Conservation (phyloP, 2,113 vertebrate genomes). For the Propithecus coquereli region DNA sequence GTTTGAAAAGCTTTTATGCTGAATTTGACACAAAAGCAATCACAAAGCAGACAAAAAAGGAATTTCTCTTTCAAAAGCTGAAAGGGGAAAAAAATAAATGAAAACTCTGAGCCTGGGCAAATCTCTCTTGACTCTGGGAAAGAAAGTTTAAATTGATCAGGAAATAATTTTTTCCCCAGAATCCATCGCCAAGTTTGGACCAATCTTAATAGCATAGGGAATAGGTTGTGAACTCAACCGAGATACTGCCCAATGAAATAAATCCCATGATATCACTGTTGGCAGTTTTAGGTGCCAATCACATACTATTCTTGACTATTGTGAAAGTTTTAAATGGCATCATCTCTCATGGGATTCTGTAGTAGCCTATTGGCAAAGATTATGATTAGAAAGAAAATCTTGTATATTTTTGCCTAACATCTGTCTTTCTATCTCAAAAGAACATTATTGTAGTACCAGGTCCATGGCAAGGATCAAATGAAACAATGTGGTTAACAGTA, state of each 20-base stretch:
- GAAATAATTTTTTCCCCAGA: slow-evolving; percentile 54
- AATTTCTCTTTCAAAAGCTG: slow-evolving; percentile 71
- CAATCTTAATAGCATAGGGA: slow-evolving; percentile 31
- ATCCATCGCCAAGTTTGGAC: slow-evolving; percentile 20
- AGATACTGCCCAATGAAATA: slow-evolving; percentile 44
- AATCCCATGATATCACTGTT: background rate
- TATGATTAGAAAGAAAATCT: slow-evolving; percentile 50
- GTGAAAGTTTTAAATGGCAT: slow-evolving; percentile 45
- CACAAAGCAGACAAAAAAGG: slow-evolving; percentile 72
- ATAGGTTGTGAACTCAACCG: slow-evolving; percentile 28
- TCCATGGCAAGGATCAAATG: background rate
- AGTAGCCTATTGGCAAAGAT: background rate
- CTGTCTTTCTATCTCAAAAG: slow-evolving; percentile 37
- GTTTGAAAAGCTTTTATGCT: slow-evolving; percentile 77
- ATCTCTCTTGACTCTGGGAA: slow-evolving; percentile 63
- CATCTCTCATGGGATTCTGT: background rate
- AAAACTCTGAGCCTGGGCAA: slow-evolving; percentile 31
- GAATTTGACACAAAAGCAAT: slow-evolving; percentile 79
- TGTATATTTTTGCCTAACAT: slow-evolving; percentile 17
- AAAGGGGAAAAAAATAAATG: background rate
- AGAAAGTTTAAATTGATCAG: slow-evolving; percentile 59
- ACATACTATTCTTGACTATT: background rate
- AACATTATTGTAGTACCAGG: background rate
- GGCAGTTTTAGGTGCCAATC: slow-evolving; percentile 10
- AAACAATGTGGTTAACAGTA: slow-evolving; percentile 40